Evolutionary conservation across 2,797 vertebrate species (phyloP).

Genomic region (Acanthornis magna): DNA sequence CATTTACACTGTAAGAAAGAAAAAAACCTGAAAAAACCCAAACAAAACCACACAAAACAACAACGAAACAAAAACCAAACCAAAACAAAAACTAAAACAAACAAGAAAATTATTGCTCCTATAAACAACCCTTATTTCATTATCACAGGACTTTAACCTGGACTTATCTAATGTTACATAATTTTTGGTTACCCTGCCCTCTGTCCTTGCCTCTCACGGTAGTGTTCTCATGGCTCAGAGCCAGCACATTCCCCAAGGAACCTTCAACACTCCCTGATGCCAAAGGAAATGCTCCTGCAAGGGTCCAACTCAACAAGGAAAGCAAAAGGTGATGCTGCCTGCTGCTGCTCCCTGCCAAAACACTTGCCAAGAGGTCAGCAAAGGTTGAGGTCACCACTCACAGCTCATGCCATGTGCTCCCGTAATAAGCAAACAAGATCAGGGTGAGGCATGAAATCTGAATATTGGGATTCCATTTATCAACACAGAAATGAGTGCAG

Average conservation of each 20-base stretch:
- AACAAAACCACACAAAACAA: not conserved
- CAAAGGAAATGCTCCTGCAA: not conserved
- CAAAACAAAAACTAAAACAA: too few species aligned
- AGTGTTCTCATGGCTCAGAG: not conserved
- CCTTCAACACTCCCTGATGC: not conserved
- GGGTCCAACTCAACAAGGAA: not conserved
- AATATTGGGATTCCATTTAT: not conserved
- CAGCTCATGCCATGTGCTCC: not conserved
- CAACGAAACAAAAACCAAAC: not conserved
- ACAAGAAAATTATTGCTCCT: not conserved
- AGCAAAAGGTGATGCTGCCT: not conserved
- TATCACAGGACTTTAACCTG: not conserved
- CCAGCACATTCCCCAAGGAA: not conserved
- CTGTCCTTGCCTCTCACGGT: not conserved
- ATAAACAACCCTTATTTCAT: not conserved
- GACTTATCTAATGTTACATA: not conserved
- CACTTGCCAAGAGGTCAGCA: not conserved
- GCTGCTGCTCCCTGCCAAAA: not conserved
- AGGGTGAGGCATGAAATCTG: not conserved
- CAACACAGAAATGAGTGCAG: not conserved
- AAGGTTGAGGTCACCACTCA: not conserved
- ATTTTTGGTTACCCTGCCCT: not conserved
- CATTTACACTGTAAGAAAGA: not conserved
- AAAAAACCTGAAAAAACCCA: not conserved
- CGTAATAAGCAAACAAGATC: fast-evolving